These are phyloP conservation scores for Cyanoderma ruficeps DNA, from an alignment of 2,113 vertebrate genomes.

Conservation along the genomic window DNA sequence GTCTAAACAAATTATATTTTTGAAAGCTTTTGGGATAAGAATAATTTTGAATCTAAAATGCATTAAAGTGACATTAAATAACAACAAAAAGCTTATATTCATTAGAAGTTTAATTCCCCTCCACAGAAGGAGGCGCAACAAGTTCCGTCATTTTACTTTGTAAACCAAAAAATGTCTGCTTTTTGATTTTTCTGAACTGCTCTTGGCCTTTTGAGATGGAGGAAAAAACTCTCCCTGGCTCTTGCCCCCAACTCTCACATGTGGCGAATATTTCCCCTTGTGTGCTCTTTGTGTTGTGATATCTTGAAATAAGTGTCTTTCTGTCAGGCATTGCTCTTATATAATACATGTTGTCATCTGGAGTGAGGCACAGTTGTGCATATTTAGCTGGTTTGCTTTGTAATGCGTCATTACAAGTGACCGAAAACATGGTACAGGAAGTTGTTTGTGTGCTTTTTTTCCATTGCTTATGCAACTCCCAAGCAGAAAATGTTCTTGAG, in stretches of 20 bases:
- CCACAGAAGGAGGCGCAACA: not conserved
- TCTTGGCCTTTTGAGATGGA: not conserved
- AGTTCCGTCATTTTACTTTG: not conserved
- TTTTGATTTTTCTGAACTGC: not conserved
- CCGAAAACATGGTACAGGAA: slow-evolving; percentile 74
- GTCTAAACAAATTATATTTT: slow-evolving; percentile 47
- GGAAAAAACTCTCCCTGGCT: slow-evolving; percentile 4
- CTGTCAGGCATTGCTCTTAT: slow-evolving; percentile 57
- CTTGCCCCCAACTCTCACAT: not conserved
- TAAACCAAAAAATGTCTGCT: not conserved
- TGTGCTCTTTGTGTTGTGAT: slow-evolving; percentile 36
- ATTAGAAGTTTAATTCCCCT: not conserved
- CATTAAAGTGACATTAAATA: slow-evolving; percentile 16
- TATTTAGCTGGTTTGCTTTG: slow-evolving; percentile 72
- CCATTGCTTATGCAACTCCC: slow-evolving; percentile 74
- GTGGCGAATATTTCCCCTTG: slow-evolving; percentile 24
- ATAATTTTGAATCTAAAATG: slow-evolving; percentile 46
- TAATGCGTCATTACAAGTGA: slow-evolving; percentile 72
- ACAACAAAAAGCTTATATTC: not conserved
- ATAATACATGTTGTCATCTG: slow-evolving; percentile 73
- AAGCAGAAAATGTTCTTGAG: slow-evolving; percentile 79
- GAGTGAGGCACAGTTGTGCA: slow-evolving; percentile 61
- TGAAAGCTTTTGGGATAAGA: slow-evolving; percentile 38
- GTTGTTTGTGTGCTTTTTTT: slow-evolving; percentile 71
- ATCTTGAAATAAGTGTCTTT: slow-evolving; percentile 56